Base-by-base conservation (phyloP, 2,888 invertebrate species). In the Leptopilina myrica region DNA sequence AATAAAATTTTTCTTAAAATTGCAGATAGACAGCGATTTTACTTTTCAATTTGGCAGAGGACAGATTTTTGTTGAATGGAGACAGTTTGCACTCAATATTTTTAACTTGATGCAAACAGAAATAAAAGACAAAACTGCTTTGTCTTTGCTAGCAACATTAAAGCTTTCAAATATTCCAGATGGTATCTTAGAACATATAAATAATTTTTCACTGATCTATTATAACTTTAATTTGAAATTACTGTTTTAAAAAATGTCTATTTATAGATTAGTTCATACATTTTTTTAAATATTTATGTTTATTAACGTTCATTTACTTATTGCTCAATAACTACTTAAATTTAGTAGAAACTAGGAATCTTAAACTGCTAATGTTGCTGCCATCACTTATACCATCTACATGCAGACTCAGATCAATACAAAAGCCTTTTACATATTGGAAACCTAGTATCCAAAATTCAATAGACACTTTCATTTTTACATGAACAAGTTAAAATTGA, bases 341-440 rank as follows among this genome's bases (percentile, higher is more conserved):
- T 65, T 67, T 67, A 46, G 5, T 40, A 66, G 67, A 67, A 67
- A 67, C 43, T 15, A 67, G 40, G 15, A 49, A 67, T 67, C 20
- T 49, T 1, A 67, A 15, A 14, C 2, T 20, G 15, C 46, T 46
- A 11, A 43, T 67, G 67, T 46, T 67, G 4, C 14, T 67, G 15
- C 67, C 67, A 6, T 43, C 67, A 3, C 67, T 67, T 12, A 67
- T 49, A 15, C 9, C n/a, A 67, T 9, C 67, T 46, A 2, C n/a
- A 11, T 33, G 6, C 46, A 66, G 14, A 15, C 43, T 67, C 20
- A 8, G 46, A 15, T 15, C 67, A 5, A 46, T 5, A 1, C 12
- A 67, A 49, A 67, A 46, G 26, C 43, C 14, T 11, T 11, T 11
- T n/a, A 20, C 46, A 0, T 15, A 46, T 40, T 67, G 67, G 67